These are phyloP conservation scores for Sitobion miscanthi DNA, from an alignment of 1,140 invertebrate genomes.

Conservation along the genomic window DNA sequence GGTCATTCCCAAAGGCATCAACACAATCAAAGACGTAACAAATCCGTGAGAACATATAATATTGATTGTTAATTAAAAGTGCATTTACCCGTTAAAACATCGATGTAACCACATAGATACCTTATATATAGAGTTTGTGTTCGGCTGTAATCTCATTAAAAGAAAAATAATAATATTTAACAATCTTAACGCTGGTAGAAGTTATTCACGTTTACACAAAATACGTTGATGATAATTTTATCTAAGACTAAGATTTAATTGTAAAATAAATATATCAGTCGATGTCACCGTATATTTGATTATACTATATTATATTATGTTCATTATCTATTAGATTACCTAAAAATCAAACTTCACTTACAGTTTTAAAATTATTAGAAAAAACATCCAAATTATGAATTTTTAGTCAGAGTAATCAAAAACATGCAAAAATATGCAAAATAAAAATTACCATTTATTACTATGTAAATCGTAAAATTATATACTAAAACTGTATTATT, in stretches of 20 bases:
- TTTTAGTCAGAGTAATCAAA: background rate
- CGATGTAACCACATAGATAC: background rate
- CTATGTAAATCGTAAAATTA: background rate
- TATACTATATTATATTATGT: background rate
- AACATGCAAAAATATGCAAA: constrained; percentile 9
- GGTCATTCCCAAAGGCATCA: constrained; percentile 45
- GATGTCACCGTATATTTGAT: background rate
- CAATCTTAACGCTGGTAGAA: background rate
- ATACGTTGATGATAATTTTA: background rate
- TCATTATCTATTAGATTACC: background rate
- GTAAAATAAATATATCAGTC: background rate
- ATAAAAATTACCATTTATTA: background rate
- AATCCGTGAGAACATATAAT: constrained; percentile 33
- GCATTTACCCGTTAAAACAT: background rate
- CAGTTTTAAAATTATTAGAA: background rate
- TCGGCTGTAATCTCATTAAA: background rate
- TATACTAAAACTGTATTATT: background rate
- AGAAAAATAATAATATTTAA: background rate
- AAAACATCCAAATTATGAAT: background rate
- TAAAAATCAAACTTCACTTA: background rate
- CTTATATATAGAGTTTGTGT: background rate
- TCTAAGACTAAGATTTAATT: background rate
- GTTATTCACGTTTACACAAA: background rate
- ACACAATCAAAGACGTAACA: constrained; percentile 39
- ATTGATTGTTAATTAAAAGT: constrained; percentile 37